phyloP scores from a whole-genome alignment of 1,140 invertebrate species.

The Ylistrum balloti region DNA sequence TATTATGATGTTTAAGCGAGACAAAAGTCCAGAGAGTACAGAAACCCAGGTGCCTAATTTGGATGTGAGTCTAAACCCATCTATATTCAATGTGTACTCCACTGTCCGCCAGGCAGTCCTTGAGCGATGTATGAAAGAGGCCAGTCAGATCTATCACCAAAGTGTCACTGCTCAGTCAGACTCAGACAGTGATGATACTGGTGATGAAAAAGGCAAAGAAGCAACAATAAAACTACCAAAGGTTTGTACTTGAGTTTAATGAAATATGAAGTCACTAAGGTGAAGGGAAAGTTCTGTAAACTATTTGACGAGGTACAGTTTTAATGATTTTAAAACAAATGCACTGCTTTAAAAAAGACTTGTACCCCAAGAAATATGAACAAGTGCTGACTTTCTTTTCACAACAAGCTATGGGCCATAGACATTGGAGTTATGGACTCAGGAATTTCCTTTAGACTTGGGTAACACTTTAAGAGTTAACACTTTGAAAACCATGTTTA shows the following conservation, averaged over 20 bases:
- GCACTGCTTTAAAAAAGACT: too few relatives aligned
- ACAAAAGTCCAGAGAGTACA: conserved; percentile 76
- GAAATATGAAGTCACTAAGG: too few relatives aligned
- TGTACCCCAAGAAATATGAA: too few relatives aligned
- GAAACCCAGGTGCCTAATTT: conserved; percentile 79
- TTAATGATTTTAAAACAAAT: too few relatives aligned
- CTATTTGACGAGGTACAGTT: too few relatives aligned
- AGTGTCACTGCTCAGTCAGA: conserved; percentile 85
- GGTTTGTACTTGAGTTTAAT: conserved; percentile 65
- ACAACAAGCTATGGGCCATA: too few relatives aligned
- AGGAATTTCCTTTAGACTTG: too few relatives aligned
- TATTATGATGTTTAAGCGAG: conserved; percentile 69
- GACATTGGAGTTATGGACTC: too few relatives aligned
- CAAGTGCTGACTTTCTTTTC: too few relatives aligned
- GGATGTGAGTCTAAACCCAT: conserved; percentile 90
- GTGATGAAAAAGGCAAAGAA: conserved; percentile 78
- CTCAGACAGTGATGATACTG: conserved; percentile 84
- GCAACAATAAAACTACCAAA: conserved; percentile 78
- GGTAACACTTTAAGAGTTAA: too few relatives aligned
- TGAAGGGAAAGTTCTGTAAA: too few relatives aligned
- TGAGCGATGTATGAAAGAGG: conserved; percentile 87
- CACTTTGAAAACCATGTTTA: too few relatives aligned
- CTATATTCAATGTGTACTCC: conserved; percentile 91
- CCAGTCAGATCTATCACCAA: conserved; percentile 86
- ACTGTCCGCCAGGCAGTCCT: conserved; percentile 89